Evolutionary conservation across 2,113 vertebrate genomes (phyloP).

Genomic region (Sclerurus mexicanus): DNA sequence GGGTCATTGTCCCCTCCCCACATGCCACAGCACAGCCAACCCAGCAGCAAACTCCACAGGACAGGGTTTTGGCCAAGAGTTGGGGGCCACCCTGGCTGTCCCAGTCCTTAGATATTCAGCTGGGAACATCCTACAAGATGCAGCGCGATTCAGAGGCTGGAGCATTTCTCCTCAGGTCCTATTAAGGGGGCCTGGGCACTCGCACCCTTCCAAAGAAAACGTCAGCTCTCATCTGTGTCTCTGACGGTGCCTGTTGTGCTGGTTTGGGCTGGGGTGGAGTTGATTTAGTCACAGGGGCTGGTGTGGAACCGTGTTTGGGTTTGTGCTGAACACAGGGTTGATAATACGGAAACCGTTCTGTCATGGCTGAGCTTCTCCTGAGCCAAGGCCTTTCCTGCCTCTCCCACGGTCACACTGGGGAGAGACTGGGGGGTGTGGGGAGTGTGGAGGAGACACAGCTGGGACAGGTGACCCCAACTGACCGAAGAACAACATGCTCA

Average conservation of each 20-base stretch:
- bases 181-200: neutral
- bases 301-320: neutral
- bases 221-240: neutral
- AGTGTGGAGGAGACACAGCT: neutral
- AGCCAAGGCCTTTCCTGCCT: neutral
- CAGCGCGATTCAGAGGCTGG: neutral
- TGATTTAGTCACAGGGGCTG: neutral
- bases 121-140: neutral
- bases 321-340: neutral
- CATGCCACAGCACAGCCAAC: neutral
- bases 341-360: neutral
- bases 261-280: neutral
- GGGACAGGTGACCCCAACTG: neutral
- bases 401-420: neutral
- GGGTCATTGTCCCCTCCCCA: accelerated
- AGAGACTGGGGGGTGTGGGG: neutral
- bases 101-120: neutral
- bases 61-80: neutral
- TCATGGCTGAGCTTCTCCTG: neutral
- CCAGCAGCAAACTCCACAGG: neutral
- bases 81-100: neutral
- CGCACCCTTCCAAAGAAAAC: neutral
- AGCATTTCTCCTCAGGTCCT: neutral
- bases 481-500: neutral
- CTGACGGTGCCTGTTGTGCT: neutral